phyloP scores from a whole-genome alignment of 2,113 vertebrate species.

The Trinectes maculatus region DNA sequence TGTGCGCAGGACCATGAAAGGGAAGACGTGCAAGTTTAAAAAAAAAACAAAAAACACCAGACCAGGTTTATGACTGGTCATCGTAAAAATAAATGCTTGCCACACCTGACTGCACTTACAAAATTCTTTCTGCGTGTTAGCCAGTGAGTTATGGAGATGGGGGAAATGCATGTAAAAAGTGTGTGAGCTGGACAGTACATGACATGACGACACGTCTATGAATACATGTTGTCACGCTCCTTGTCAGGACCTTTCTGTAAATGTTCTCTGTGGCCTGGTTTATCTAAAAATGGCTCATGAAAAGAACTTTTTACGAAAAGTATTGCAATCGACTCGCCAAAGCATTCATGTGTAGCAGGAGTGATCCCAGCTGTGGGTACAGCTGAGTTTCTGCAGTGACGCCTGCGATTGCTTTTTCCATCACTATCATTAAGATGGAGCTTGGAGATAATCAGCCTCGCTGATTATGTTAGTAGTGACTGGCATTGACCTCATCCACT shows the following conservation, averaged over 20 bases:
- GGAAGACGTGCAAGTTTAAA: neutral
- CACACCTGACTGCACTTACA: neutral
- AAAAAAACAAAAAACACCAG: neutral
- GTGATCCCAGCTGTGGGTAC: constrained; percentile 9
- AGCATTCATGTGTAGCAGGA: constrained; percentile 1
- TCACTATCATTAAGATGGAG: constrained; percentile 55
- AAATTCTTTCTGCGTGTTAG: neutral
- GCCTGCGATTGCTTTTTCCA: constrained; percentile 32
- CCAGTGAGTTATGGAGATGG: neutral
- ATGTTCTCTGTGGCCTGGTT: neutral
- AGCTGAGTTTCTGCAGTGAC: constrained; percentile 20
- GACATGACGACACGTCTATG: neutral
- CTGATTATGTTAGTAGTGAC: constrained; percentile 56
- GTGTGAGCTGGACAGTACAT: constrained; percentile 13
- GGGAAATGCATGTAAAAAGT: neutral
- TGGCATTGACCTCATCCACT: constrained; percentile 46
- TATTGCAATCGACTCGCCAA: constrained; percentile 3
- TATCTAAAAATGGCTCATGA: constrained; percentile 7
- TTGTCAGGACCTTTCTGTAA: neutral
- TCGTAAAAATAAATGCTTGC: constrained; percentile 16
- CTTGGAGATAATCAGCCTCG: constrained; percentile 47
- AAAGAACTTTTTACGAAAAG: constrained; percentile 1
- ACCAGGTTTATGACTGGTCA: constrained; percentile 4
- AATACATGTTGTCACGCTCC: neutral
- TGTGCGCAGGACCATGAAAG: constrained; percentile 6